Base-by-base conservation (phyloP, 2,113 vertebrate species). In the Tragulus kanchil region DNA sequence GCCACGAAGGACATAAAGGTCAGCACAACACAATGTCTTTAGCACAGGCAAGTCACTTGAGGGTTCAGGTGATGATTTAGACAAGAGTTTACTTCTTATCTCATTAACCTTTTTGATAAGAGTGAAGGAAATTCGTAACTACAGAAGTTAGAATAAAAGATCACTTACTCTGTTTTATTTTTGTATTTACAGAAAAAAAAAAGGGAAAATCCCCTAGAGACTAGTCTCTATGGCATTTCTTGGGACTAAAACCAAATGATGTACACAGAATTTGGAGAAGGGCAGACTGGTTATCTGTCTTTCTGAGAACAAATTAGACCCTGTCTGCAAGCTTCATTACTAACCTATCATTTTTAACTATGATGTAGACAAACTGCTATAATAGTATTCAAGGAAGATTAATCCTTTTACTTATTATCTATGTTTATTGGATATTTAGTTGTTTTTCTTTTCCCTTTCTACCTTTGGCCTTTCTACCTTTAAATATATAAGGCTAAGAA, bases 131-230 rank as follows among this genome's bases (percentile, higher is more conserved):
- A 50, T 78, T 75, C 19, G 61, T 91, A 96, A 65, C 3, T 21
- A 65, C 6, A 75, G 15, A 54, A 42, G 4, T 54, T 52, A 65
- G n/a, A 62, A 89, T 7, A 42, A 0, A 89, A 78, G 16, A 54
- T 17, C 3, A 85, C 4, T 50, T 91, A 21, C 23, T 79, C 5
- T 90, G 4, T 71, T 95, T 96, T 62, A 71, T 48, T 45, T 88
- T 31, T 95, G 10, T 93, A 61, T 67, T 95, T 91, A 26, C 17
- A 89, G 62, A 81, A 84, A 83, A 36, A 45, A 36, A 79, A 93
- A 71, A 85, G 5, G 36, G 5, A 3, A 90, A 36, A 26, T 77
- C 4, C 21, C 56, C 25, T 25, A 82, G n/a, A 77, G 61, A 42
- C 6, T 56, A 50, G 13, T 71, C 11, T 75, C 6, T 13, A 16